Evolutionary conservation across 2,113 vertebrate genomes (phyloP).

Genomic region (Cynopterus brachyotis): DNA sequence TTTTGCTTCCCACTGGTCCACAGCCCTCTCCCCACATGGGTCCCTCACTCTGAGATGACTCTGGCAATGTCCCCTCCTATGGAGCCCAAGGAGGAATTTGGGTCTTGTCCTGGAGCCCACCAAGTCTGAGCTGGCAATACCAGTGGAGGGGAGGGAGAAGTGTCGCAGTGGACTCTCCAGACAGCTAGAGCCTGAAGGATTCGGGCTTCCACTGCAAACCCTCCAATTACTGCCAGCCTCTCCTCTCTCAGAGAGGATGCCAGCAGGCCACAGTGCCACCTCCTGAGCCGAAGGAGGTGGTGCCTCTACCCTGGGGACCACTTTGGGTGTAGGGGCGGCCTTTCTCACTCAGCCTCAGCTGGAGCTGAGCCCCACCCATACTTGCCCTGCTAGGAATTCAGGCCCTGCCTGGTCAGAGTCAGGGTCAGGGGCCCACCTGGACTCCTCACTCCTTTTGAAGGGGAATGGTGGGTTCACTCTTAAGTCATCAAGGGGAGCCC

Average conservation of each 20-base stretch:
- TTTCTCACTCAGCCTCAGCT: not conserved
- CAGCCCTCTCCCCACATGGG: too few relatives aligned
- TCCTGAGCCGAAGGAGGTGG: not conserved
- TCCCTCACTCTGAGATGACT: not conserved
- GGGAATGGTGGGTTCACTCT: not conserved
- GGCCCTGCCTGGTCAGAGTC: too few relatives aligned
- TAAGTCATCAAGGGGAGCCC: not conserved
- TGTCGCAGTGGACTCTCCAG: not conserved
- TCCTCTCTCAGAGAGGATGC: not conserved
- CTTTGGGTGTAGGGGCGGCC: not conserved
- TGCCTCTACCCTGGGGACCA: not conserved
- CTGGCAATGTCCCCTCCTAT: not conserved
- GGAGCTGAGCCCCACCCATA: not conserved
- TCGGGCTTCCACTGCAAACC: not conserved
- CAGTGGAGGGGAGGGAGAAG: not conserved
- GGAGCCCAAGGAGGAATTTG: not conserved
- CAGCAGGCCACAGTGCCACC: not conserved
- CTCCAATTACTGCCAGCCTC: not conserved
- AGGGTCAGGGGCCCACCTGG: not conserved
- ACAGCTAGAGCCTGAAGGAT: not conserved
- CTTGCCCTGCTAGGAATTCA: not conserved
- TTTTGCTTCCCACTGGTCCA: rapidly evolving
- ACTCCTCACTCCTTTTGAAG: not conserved
- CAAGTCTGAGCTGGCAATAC: not conserved
- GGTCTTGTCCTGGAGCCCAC: not conserved